Evolutionary conservation across 2,113 vertebrate genomes (phyloP).

Genomic region (Elephas maximus): DNA sequence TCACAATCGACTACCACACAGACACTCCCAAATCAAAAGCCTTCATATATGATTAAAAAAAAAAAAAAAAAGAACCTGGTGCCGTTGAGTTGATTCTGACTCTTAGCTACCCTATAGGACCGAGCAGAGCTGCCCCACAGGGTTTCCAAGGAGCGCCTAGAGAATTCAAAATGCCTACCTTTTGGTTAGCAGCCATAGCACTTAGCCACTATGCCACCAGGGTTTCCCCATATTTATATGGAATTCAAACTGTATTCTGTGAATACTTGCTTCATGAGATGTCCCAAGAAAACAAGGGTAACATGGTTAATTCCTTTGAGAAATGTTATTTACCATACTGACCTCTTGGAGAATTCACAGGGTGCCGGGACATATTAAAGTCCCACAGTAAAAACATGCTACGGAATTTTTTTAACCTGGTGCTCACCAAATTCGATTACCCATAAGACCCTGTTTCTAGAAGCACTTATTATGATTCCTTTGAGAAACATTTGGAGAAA

Average conservation of each 20-base stretch:
- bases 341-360: not conserved
- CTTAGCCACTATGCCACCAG: too few relatives aligned
- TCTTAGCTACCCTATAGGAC: too few relatives aligned
- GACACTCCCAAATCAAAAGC: not conserved
- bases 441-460: not conserved
- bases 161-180: too few relatives aligned
- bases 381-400: not conserved
- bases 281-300: too few relatives aligned
- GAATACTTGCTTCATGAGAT: not conserved
- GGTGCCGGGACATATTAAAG: not conserved
- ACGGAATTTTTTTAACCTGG: not conserved
- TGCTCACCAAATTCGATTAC: not conserved
- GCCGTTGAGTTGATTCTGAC: too few relatives aligned
- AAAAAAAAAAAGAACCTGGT: too few relatives aligned
- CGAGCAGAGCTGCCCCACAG: too few relatives aligned
- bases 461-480: not conserved
- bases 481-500: constrained; percentile 20
- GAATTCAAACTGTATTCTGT: not conserved
- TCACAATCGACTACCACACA: not conserved
- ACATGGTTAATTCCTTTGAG: not conserved
- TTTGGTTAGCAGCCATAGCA: too few relatives aligned
- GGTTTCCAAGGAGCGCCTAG: too few relatives aligned
- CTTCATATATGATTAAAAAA: not conserved
- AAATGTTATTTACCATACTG: not conserved
- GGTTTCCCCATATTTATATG: too few relatives aligned